Evolutionary conservation across 2,888 invertebrate genomes (phyloP), one percentile per base, ranked within the genome.

Genomic region (Micoletzkya japonica): DNA sequence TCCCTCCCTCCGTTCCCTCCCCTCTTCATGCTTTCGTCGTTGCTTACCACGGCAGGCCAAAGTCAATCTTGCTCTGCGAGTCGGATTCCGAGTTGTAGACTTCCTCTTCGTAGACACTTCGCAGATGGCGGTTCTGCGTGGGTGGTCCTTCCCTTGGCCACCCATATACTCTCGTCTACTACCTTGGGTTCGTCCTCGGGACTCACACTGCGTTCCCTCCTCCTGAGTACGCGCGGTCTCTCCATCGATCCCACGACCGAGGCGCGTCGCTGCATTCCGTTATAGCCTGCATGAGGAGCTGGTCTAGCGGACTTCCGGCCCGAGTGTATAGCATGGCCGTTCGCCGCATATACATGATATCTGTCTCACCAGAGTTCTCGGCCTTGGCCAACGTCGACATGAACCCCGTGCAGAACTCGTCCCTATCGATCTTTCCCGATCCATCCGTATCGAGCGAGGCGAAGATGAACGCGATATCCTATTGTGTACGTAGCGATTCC

Each of bases 381-480:
- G 81, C 82, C n/a, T 78, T 71, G 32, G 66, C 72, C 2, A 84
- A 74, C 10, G 77, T 79, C n/a, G 73, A 74, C 34, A 77, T 75
- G 56, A 87, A 87, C 3, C 87, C 87, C 37, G 81, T 81, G 49
- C 84, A 79, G 76, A 87, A 87, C 74, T 87, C 87, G 2, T 83
- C 70, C 66, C 79, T 79, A 39, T 82, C 82, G 64, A 82, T 82
- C 69, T 71, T 73, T 0, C 81, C 80, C 17, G 78, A 79, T 14
- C 77, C 76, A 67, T 81, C 79, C 1, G 74, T 71, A 67, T 82
- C 82, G 56, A 82, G 60, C 56, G 77, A 77, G 1, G 77, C 75
- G 74, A 82, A 82, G 50, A 82, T 81, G 73, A 82, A 82, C 2
- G 69, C 73, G 10, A 80, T 72, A 66, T 80, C 80, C 80, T 80